These are phyloP conservation scores for Epizoanthus stellaris DNA, from an alignment of 92 coral and sea anemone species.

Conservation along the genomic window DNA sequence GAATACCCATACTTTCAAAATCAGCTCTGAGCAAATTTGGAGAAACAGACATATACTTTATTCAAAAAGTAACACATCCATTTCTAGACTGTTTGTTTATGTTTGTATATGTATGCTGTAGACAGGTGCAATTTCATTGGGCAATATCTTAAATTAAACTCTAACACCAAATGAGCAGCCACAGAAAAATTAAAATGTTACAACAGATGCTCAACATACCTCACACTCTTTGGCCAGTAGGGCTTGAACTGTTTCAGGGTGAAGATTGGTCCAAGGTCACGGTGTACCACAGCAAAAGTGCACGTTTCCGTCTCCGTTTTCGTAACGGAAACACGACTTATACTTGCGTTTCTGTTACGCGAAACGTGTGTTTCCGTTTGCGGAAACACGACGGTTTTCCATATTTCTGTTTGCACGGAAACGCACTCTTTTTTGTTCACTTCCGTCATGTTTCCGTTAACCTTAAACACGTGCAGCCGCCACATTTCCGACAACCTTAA, in stretches of 20 bases:
- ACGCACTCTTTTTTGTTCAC: background rate
- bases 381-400: background rate
- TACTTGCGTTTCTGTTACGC: background rate
- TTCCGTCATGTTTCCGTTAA: no score
- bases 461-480: no score
- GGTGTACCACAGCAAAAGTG: slow-evolving; percentile 21
- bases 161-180: no score
- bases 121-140: no score
- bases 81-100: no score
- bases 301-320: background rate
- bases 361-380: background rate
- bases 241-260: slow-evolving; percentile 47
- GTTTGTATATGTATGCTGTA: no score
- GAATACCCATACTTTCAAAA: slow-evolving; percentile 9
- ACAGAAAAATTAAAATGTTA: no score
- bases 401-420: background rate
- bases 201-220: background rate
- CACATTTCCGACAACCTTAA: no score
- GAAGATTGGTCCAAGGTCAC: slow-evolving; percentile 43
- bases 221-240: slow-evolving; percentile 48
- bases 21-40: slow-evolving; percentile 24
- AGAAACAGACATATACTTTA: background rate
- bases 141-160: no score
- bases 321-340: background rate
- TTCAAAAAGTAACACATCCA: no score